phyloP scores from a whole-genome alignment of 2,888 invertebrate species.

The Myathropa florea region DNA sequence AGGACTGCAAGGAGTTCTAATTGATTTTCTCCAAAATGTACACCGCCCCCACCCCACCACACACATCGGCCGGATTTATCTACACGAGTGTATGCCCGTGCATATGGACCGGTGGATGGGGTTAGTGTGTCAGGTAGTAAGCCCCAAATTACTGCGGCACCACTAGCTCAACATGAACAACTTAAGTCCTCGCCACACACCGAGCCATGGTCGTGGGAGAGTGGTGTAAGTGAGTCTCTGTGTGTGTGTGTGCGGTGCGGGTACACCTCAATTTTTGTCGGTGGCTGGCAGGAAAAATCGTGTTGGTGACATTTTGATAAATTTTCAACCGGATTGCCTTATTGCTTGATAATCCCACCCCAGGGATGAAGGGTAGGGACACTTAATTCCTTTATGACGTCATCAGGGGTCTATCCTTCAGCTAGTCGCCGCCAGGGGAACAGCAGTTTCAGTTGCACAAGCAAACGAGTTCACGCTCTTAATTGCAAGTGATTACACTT shows the following conservation, averaged over 20 bases:
- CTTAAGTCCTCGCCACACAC: slow-evolving; percentile 9
- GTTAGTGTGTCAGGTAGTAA: slow-evolving; percentile 29
- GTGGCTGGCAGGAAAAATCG: slow-evolving; percentile 40
- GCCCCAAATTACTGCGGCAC: slow-evolving; percentile 54
- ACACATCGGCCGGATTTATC: neutral
- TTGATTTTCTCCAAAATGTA: slow-evolving; percentile 64
- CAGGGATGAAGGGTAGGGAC: neutral
- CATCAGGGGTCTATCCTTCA: neutral
- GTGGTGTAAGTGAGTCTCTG: neutral
- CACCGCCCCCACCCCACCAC: neutral
- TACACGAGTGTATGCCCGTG: neutral
- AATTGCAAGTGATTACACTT: slow-evolving; percentile 62
- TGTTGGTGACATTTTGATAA: slow-evolving; percentile 70
- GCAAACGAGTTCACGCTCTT: slow-evolving; percentile 50
- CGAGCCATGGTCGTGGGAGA: neutral
- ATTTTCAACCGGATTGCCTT: slow-evolving; percentile 55
- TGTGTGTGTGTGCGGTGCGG: neutral
- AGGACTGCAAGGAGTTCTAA: slow-evolving; percentile 45
- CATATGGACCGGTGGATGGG: neutral
- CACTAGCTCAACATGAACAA: slow-evolving; percentile 43
- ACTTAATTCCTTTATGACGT: slow-evolving; percentile 31
- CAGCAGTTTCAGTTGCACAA: slow-evolving; percentile 4
- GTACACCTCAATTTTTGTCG: slow-evolving; percentile 16
- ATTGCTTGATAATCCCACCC: slow-evolving; percentile 48
- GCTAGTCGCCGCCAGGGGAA: neutral